phyloP scores from a whole-genome alignment of 2,797 vertebrate genomes.

The Melanotaenia trifasciata region DNA sequence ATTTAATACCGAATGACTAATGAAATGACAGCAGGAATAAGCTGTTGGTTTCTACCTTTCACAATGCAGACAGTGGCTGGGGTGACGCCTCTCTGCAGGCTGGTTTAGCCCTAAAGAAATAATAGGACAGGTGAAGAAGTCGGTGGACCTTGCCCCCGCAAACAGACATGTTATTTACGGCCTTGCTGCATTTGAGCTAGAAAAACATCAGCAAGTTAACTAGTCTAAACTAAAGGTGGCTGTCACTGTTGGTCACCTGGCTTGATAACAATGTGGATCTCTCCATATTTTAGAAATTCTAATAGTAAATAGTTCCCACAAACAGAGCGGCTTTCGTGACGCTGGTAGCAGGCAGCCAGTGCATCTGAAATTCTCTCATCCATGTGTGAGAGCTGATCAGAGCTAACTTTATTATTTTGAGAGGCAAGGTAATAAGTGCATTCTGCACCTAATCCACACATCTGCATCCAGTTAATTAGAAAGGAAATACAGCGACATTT shows the following conservation, averaged over 20 bases:
- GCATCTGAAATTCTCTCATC: neutral
- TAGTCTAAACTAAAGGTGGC: constrained; percentile 7
- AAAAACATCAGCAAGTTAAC: constrained; percentile 26
- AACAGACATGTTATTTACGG: constrained; percentile 14
- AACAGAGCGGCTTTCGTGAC: neutral
- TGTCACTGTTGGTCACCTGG: constrained; percentile 16
- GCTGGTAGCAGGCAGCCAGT: neutral
- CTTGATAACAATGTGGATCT: neutral
- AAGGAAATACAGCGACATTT: neutral
- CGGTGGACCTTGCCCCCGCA: neutral
- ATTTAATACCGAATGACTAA: constrained; percentile 5
- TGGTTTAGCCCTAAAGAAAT: constrained; percentile 11
- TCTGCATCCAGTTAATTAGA: neutral
- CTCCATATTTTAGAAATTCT: neutral
- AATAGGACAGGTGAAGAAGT: constrained; percentile 35
- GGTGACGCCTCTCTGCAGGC: neutral
- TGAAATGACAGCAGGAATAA: neutral
- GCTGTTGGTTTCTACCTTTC: neutral
- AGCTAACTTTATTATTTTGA: no score
- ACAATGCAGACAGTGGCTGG: neutral
- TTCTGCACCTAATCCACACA: neutral
- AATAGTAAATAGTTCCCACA: neutral
- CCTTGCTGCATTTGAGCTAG: constrained; percentile 7
- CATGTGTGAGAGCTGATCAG: no score
- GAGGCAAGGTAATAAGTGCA: no score